Percentiles rank a stretch among this genome's conserved stretches.
These are phyloP conservation scores for Athene cunicularia DNA, from an alignment of 2,113 vertebrate species.

Conservation along the genomic window DNA sequence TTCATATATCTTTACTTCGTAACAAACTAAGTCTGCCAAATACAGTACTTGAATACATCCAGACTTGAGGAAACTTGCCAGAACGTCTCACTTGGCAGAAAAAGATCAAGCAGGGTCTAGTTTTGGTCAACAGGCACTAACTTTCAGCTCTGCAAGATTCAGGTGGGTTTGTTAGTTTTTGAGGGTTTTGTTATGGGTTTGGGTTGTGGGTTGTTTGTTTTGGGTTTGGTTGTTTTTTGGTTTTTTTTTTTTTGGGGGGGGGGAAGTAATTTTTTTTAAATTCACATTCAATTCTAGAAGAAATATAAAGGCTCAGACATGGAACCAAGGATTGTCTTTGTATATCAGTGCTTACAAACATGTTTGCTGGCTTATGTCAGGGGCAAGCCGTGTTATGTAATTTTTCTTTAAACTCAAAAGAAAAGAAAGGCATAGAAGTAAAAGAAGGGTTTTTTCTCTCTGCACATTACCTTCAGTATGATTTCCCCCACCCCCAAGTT, in stretches of 20 bases:
- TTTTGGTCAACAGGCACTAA: slow-evolving; percentile 26
- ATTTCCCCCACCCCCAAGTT: not conserved
- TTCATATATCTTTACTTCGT: slow-evolving; percentile 57
- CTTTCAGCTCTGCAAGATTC: slow-evolving; percentile 19
- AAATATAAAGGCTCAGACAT: not conserved
- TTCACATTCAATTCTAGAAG: not conserved
- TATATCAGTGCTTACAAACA: not conserved
- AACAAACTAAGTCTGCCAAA: slow-evolving; percentile 69
- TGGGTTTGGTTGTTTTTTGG: too few species aligned
- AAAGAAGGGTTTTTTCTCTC: not conserved
- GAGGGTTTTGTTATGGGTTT: not conserved
- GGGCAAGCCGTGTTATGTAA: not conserved
- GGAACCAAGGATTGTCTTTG: not conserved
- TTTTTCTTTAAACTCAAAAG: not conserved
- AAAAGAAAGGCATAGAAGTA: not conserved
- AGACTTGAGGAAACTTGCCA: slow-evolving; percentile 71
- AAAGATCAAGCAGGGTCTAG: slow-evolving; percentile 44
- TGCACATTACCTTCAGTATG: not conserved
- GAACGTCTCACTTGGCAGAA: slow-evolving; percentile 67
- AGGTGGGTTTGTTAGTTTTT: not conserved
- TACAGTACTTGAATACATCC: slow-evolving; percentile 71
- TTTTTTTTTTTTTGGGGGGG: too few species aligned
- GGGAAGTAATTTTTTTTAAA: not conserved
- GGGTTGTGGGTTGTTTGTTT: not conserved
- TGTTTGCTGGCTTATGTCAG: not conserved